A percentile compares a stretch with the other conserved stretches of the same genome.
Conservation (phyloP, 1,140 invertebrate genomes). For the Mizuhopecten yessoensis region DNA sequence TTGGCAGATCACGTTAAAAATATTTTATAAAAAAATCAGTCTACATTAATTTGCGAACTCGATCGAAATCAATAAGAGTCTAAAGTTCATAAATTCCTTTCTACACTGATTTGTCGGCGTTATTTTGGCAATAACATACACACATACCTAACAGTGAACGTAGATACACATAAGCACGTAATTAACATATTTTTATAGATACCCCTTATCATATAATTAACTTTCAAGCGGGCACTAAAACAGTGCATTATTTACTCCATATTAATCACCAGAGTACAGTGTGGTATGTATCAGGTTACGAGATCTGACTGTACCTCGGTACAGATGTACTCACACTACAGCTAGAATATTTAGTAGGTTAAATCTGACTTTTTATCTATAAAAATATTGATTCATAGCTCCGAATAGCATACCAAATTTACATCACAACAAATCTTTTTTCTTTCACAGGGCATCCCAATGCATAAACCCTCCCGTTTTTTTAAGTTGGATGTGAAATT, state of each 20-base stretch:
- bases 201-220: not conserved
- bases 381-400: not conserved
- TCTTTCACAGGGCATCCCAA: not conserved
- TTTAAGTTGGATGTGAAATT: not conserved
- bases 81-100: too few relatives aligned
- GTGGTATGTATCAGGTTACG: not conserved
- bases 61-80: too few relatives aligned
- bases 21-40: too few relatives aligned
- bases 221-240: not conserved
- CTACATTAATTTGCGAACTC: too few relatives aligned
- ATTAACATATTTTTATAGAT: constrained; percentile 7
- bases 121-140: not conserved
- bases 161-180: not conserved
- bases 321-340: not conserved
- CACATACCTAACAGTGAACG: not conserved
- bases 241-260: not conserved
- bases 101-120: too few relatives aligned
- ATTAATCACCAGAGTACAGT: not conserved
- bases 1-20: not conserved
- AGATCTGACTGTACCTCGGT: not conserved
- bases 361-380: not conserved
- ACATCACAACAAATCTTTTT: not conserved
- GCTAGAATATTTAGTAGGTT: too few relatives aligned
- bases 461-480: not conserved
- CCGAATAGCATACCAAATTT: not conserved